Evolutionary conservation across 2,797 vertebrate species (phyloP), one percentile per base, ranked within the genome.

Genomic region (Tauraco hartlaubi): DNA sequence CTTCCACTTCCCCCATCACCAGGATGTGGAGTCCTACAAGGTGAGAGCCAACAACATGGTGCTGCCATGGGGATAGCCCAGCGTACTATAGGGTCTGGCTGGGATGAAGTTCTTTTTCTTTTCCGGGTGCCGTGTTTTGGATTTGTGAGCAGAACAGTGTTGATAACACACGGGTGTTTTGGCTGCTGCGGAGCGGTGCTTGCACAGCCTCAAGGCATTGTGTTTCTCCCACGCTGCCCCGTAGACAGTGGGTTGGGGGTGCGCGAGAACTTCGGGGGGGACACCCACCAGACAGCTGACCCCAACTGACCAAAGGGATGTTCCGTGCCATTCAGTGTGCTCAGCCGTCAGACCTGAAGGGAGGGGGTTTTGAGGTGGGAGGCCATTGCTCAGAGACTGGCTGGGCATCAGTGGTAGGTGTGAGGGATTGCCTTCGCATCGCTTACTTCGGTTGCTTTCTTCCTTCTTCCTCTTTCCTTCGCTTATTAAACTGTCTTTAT

Each of bases 1-100:
- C 5, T 98, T 99, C 75, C 99, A 99, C 94, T 99, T 99, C 81
- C 99, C 99, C 3, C 99, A 99, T 18, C 98, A 95, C 75, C 98
- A 98, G 51, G 98, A 99, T 6, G 62, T 99, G 98, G 99, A 99
- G 73, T 97, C 97, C 5, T 99, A 99, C 98, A 98, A 99, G 99
- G 99, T 99, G 86, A 98, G 97, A 81, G 63, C 56, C 13, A 11
- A 0, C 31, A 31, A 0, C 12, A 0, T 0, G 2, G 31, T 11
- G 41, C 31, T n/a, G 46, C 75, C 0, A 0, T 48, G 23, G 44
- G 39, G 12, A 3, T 9, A 48, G 18, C 4, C 21, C 2, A 0
- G 15, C 6, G 39, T 16, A 3, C 33, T 20, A 13, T 41, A 41
- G n/a, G 4, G 15, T 33, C 62, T 85, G 52, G 19, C 58, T 79